Evolutionary conservation across 2,113 vertebrate genomes (phyloP).

Genomic region (Thryonomys swinderianus): DNA sequence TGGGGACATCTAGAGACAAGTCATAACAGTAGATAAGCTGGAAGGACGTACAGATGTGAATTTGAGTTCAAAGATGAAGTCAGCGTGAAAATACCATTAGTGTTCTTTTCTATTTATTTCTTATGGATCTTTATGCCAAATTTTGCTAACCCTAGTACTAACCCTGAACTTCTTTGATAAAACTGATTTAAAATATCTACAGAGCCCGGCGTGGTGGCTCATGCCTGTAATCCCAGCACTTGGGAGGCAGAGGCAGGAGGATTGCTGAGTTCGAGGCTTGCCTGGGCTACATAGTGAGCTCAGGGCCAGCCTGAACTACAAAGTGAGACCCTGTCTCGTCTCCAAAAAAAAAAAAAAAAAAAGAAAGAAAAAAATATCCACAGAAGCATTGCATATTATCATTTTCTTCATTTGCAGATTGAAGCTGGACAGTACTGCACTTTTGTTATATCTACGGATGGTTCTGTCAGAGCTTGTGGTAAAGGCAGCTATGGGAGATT

Average conservation of each 20-base stretch:
- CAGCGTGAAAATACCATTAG: neutral
- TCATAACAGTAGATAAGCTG: neutral
- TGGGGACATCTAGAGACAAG: neutral
- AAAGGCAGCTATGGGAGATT: conserved; percentile 93
- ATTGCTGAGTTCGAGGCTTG: too few species aligned
- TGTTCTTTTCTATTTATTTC: conserved; percentile 48
- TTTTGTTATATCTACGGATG: conserved; percentile 92
- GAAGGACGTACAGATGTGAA: conserved; percentile 14
- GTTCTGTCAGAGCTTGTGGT: conserved; percentile 92
- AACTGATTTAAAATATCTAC: conserved; percentile 27
- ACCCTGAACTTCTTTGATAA: conserved; percentile 46
- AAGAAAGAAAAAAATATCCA: too few species aligned
- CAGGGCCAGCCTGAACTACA: too few species aligned
- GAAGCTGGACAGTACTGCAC: conserved; percentile 94
- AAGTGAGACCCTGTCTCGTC: too few species aligned
- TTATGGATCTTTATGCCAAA: neutral
- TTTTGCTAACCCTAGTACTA: conserved; percentile 22
- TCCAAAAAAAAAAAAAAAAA: too few species aligned
- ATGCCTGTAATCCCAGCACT: too few species aligned
- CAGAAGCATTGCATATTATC: conserved; percentile 36
- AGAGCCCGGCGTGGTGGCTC: too few species aligned
- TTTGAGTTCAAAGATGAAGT: conserved; percentile 36
- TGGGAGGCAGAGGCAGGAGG: too few species aligned
- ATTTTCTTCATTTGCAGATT: conserved; percentile 84
- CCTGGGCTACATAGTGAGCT: too few species aligned